Conservation (phyloP, 2,797 vertebrate species). For the Hydrocynus forskahlii region DNA sequence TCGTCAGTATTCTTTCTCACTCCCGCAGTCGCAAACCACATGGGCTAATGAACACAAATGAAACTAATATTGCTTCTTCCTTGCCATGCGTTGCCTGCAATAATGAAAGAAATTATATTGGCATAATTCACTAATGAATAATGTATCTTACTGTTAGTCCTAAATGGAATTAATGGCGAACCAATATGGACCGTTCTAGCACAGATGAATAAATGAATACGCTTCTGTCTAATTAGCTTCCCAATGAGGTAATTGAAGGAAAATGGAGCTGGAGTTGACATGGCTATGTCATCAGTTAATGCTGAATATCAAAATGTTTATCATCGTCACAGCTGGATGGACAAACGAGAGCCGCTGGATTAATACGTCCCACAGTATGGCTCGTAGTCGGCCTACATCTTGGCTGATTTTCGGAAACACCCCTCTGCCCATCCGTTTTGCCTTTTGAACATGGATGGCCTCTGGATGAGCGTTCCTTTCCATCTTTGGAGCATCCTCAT, state of each 20-base stretch:
- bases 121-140: slow-evolving; percentile 52
- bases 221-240: slow-evolving; percentile 46
- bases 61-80: slow-evolving; percentile 44
- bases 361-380: neutral
- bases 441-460: slow-evolving; percentile 12
- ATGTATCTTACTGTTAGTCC: slow-evolving; percentile 41
- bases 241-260: slow-evolving; percentile 55
- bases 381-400: neutral
- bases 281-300: slow-evolving; percentile 40
- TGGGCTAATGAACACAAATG: slow-evolving; percentile 36
- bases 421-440: neutral
- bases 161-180: slow-evolving; percentile 43
- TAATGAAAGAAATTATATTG: slow-evolving; percentile 44
- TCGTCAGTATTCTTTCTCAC: slow-evolving; percentile 33
- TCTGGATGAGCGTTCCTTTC: slow-evolving; percentile 24
- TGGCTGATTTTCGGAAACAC: slow-evolving; percentile 13
- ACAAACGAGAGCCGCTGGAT: neutral
- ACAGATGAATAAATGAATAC: slow-evolving; percentile 51
- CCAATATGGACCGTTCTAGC: slow-evolving; percentile 46
- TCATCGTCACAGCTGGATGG: slow-evolving; percentile 29
- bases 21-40: neutral
- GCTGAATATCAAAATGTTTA: slow-evolving; percentile 39
- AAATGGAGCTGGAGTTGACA: slow-evolving; percentile 47
- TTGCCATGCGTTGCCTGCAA: slow-evolving; percentile 8
- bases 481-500: slow-evolving; percentile 42